These are phyloP conservation scores for Drosophila kikkawai DNA, from an alignment of 1,140 invertebrate genomes.

Conservation along the genomic window DNA sequence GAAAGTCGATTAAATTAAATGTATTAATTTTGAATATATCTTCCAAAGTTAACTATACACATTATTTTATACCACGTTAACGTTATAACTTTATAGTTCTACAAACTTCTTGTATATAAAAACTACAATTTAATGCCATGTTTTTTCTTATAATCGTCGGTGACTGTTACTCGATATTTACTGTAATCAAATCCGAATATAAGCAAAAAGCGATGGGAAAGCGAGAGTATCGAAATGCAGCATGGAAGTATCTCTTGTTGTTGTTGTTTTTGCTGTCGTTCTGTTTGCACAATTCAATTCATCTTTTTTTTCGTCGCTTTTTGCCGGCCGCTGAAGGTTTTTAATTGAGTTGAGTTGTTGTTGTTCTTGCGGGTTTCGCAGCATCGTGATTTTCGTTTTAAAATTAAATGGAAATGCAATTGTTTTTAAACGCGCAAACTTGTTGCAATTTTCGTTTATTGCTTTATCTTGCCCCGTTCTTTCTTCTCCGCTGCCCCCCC, in stretches of 20 bases:
- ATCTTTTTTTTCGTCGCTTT: conserved; percentile 47
- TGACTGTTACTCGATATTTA: conserved; percentile 24
- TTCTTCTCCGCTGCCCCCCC: conserved; percentile 12
- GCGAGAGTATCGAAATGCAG: conserved; percentile 29
- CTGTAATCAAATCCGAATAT: conserved; percentile 36
- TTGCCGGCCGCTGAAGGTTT: conserved; percentile 58
- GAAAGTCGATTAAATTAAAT: neutral
- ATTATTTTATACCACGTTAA: neutral
- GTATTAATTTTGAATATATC: neutral
- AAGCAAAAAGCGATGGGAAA: conserved; percentile 27
- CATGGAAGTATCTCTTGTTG: conserved; percentile 35
- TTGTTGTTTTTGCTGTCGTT: conserved; percentile 40
- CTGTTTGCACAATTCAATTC: conserved; percentile 51
- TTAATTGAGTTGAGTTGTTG: conserved; percentile 76
- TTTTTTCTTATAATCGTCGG: neutral
- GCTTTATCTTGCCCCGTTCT: conserved; percentile 69
- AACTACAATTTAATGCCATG: neutral
- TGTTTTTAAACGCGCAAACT: conserved; percentile 71
- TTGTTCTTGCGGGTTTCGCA: conserved; percentile 16
- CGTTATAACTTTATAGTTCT: neutral
- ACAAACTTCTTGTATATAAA: neutral
- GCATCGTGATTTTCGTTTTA: conserved; percentile 63
- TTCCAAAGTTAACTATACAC: too few relatives aligned
- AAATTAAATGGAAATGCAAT: conserved; percentile 80
- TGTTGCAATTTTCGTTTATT: conserved; percentile 82